These are phyloP conservation scores for Spodoptera frugiperda DNA, from an alignment of 1,140 invertebrate species.

Conservation along the genomic window DNA sequence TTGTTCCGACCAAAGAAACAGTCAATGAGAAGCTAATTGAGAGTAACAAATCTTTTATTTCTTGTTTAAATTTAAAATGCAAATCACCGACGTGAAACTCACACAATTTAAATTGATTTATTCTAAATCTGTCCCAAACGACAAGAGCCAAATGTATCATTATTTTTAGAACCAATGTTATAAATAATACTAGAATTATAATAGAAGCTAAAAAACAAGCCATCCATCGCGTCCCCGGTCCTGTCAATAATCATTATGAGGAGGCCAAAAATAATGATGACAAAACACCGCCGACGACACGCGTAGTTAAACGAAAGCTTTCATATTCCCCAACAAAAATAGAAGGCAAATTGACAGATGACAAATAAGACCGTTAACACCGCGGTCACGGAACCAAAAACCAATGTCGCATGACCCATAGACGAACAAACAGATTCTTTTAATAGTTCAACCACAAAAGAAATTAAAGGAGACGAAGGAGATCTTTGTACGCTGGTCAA, in stretches of 20 bases:
- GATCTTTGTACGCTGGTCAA: constrained; percentile 60
- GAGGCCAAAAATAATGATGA: constrained; percentile 81
- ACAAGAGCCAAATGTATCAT: constrained; percentile 10
- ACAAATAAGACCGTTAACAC: constrained; percentile 84
- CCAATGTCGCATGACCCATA: constrained; percentile 61
- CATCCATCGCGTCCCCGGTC: constrained; percentile 64
- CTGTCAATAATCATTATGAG: constrained; percentile 81
- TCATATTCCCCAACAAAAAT: constrained; percentile 81
- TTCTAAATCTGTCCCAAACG: background rate
- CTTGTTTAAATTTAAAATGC: background rate
- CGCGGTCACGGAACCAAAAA: constrained; percentile 65
- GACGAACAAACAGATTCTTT: constrained; percentile 48
- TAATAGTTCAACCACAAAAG: background rate
- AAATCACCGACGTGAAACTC: background rate
- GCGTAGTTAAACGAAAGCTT: constrained; percentile 77
- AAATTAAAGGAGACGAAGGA: constrained; percentile 41
- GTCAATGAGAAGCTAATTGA: constrained; percentile 23
- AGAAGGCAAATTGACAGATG: constrained; percentile 85
- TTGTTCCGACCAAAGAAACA: constrained; percentile 37
- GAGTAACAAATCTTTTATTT: constrained; percentile 17
- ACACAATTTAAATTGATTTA: constrained; percentile 1
- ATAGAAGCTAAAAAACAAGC: constrained; percentile 56
- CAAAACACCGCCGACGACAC: constrained; percentile 73
- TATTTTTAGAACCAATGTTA: constrained; percentile 37
- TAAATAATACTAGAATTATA: constrained; percentile 52